A percentile compares a stretch with the other conserved stretches of the same genome.
Conservation (phyloP, 2,113 vertebrate genomes). For the Onychostruthus taczanowskii region DNA sequence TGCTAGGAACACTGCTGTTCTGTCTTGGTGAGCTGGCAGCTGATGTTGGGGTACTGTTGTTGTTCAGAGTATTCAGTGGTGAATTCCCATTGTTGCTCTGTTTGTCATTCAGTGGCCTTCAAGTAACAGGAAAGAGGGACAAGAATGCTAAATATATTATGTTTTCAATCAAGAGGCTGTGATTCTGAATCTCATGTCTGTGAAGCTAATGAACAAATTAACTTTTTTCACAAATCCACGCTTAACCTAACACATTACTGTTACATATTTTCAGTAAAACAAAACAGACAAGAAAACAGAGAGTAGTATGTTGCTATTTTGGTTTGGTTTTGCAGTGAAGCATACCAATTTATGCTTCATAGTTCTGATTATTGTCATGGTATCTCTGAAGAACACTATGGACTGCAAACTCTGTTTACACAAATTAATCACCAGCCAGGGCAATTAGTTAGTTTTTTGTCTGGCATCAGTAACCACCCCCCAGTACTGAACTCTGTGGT, state of each 20-base stretch:
- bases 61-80: constrained; percentile 59
- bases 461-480: neutral
- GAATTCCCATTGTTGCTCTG: constrained; percentile 72
- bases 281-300: neutral
- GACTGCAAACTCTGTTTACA: neutral
- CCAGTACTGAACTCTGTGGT: neutral
- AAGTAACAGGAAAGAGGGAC: neutral
- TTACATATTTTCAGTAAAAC: neutral
- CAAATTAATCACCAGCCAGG: neutral
- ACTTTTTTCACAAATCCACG: neutral
- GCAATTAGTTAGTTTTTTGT: neutral
- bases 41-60: constrained; percentile 69
- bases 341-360: neutral
- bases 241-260: neutral
- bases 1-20: constrained; percentile 72
- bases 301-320: neutral
- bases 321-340: neutral
- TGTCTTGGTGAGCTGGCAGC: constrained; percentile 73
- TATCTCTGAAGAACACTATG: neutral
- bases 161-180: neutral
- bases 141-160: neutral
- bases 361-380: neutral
- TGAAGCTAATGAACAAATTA: neutral
- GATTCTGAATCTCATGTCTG: neutral
- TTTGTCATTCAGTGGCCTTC: constrained; percentile 86